Evolutionary conservation across 2,888 invertebrate species (phyloP).

Genomic region (Caenorhabditis uteleia): DNA sequence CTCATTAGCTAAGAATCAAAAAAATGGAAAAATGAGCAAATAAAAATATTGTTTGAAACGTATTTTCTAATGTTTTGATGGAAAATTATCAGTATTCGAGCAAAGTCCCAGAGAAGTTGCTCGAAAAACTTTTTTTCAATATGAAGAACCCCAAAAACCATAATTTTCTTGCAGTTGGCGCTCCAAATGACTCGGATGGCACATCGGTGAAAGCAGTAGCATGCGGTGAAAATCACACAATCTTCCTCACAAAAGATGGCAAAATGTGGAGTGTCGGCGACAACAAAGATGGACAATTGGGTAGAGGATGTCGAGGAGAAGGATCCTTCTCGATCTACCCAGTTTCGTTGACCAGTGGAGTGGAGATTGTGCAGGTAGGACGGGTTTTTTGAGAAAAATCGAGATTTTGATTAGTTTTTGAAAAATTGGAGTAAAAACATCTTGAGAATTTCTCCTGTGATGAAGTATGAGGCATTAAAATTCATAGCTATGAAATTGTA

Average conservation of each 20-base stretch:
- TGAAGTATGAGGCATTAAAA: no score
- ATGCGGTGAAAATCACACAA: constrained; percentile 60
- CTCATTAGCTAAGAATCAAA: no score
- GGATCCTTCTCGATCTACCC: constrained; percentile 61
- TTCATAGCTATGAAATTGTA: no score
- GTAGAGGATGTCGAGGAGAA: constrained; percentile 39
- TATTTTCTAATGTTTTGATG: not conserved
- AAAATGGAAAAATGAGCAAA: no score
- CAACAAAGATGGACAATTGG: constrained; percentile 49
- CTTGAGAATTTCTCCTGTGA: no score
- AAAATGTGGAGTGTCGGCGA: constrained; percentile 60
- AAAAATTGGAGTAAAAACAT: no score
- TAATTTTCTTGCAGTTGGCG: constrained; percentile 43
- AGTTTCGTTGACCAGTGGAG: constrained; percentile 38
- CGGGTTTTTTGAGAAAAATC: no score
- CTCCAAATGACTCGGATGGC: constrained; percentile 43
- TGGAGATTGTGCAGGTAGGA: constrained; percentile 46
- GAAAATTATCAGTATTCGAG: no score
- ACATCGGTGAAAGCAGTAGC: constrained; percentile 46
- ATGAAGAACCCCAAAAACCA: not conserved
- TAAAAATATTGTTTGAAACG: constrained; percentile 1
- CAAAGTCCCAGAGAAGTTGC: no score
- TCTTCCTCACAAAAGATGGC: constrained; percentile 56
- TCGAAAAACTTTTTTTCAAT: not conserved
- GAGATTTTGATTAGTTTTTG: no score